Base-by-base conservation (phyloP, 2,888 invertebrate species). In the Celastrina argiolus region DNA sequence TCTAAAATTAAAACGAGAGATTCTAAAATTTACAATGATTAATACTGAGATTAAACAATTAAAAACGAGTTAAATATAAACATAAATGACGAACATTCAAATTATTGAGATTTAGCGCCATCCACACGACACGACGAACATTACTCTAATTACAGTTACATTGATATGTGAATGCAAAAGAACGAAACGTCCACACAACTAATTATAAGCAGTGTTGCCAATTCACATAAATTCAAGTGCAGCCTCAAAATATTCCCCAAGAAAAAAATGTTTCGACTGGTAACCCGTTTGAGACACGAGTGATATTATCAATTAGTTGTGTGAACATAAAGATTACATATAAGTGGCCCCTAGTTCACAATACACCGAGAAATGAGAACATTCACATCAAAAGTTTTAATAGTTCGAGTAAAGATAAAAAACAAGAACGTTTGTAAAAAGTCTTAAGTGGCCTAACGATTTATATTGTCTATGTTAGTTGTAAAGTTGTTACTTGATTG, bases 61-160 rank as follows among this genome's bases (percentile, higher is more conserved):
- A 72, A 73, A 73, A 77, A 34, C 28, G 59, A 68, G 64, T 56
- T 66, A 68, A 67, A 69, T 51, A 36, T 63, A 63, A 66, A 58
- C 66, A 51, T 71, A 69, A 56, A 10, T 61, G 36, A 26, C 68
- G 65, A 68, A 68, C 68, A 69, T 70, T 22, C 45, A 70, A 66
- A 68, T 69, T 69, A 65, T 70, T 64, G 69, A 68, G 63, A 65
- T 66, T 65, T 69, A 69, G 65, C 69, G 71, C 84, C 88, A 89
- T 85, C 85, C 84, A 84, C 83, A 88, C 87, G 86, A 89, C 88
- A 88, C 85, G 87, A 88, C 86, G 80, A 71, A 70, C 68, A 75
- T 73, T 70, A 76, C 68, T 70, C 71, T 83, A 83, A 82, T 78
- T 82, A 84, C 78, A 82, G 26, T 45, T 66, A 81, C 80, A 81